Conservation (phyloP, 2,113 vertebrate species). For the Semnornis frantzii region DNA sequence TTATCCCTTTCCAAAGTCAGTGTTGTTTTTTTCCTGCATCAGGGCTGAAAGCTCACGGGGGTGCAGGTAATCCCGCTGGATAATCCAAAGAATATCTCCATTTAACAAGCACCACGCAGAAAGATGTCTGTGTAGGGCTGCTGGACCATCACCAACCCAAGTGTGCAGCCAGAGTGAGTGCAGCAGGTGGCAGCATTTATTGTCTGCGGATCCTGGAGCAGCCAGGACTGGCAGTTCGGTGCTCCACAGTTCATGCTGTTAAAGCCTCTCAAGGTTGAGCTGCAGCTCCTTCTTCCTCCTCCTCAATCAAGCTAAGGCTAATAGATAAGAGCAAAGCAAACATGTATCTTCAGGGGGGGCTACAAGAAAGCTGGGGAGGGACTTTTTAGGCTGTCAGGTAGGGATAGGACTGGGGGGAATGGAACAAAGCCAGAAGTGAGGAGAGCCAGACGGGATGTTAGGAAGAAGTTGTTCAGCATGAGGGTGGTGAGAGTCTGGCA, state of each 20-base stretch:
- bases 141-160: rapidly evolving
- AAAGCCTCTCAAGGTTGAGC: neutral
- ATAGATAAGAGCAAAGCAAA: neutral
- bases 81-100: too few relatives aligned
- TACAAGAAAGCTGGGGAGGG: too few relatives aligned
- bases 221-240: rapidly evolving
- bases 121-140: rapidly evolving
- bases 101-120: rapidly evolving
- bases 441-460: too few relatives aligned
- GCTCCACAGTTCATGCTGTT: rapidly evolving
- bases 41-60: rapidly evolving
- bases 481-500: too few relatives aligned
- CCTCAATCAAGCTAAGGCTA: rapidly evolving
- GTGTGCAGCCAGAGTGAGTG: neutral
- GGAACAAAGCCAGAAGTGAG: too few relatives aligned
- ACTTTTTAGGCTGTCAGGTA: too few relatives aligned
- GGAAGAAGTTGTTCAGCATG: too few relatives aligned
- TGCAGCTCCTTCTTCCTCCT: neutral
- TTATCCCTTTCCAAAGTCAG: neutral
- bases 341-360: too few relatives aligned
- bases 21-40: neutral
- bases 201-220: neutral
- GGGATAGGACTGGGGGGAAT: too few relatives aligned
- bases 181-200: slow-evolving; percentile 68
- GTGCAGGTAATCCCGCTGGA: rapidly evolving